Evolutionary conservation across 2,888 invertebrate genomes (phyloP), one percentile per base, ranked within the genome.

Genomic region (Drosophila mettleri): DNA sequence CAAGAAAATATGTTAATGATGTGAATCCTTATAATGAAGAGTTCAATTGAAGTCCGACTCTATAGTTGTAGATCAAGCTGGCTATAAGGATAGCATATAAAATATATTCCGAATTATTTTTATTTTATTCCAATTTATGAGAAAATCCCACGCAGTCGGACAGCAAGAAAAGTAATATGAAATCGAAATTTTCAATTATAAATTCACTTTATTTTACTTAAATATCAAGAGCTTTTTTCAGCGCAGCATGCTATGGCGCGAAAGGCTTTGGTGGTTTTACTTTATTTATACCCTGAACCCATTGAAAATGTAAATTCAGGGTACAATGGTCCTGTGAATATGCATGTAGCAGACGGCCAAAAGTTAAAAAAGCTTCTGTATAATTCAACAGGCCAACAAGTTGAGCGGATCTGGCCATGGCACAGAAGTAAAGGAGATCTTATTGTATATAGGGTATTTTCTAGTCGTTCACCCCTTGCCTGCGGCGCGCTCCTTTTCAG

Each of bases 151-250:
- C n/a, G n/a, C n/a, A n/a, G n/a, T 12, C 27, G 3, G 7, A 45
- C 1, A 6, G 10, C 5, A 3, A 12, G 12, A 2, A 12, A 20
- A 39, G 10, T 39, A 10, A 2, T 41, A 14, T 22, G 7, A 43
- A 24, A 24, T 43, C 43, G 24, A 24, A 43, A 9, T 46, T 46
- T 46, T 24, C 43, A 24, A 24, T 43, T 43, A 43, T n/a, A 24
- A n/a, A 43, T 24, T 43, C n/a, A 1, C 24, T 43, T 43, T 24
- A 43, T n/a, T 43, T 24, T n/a, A 9, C 22, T 43, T 9, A 10
- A 43, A 43, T 43, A 24, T 43, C 9, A 6, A 5, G n/a, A 10
- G 24, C n/a, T 16, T 43, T 24, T 16, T 9, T 0, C 8, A 27
- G 24, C 43, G 43, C 16, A 43, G n/a, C 10, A 2, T 10, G 16